A percentile compares a stretch with the other conserved stretches of the same genome.
Evolutionary conservation across 2,797 vertebrate species (phyloP).

Genomic region (Acanthurus lineatus): DNA sequence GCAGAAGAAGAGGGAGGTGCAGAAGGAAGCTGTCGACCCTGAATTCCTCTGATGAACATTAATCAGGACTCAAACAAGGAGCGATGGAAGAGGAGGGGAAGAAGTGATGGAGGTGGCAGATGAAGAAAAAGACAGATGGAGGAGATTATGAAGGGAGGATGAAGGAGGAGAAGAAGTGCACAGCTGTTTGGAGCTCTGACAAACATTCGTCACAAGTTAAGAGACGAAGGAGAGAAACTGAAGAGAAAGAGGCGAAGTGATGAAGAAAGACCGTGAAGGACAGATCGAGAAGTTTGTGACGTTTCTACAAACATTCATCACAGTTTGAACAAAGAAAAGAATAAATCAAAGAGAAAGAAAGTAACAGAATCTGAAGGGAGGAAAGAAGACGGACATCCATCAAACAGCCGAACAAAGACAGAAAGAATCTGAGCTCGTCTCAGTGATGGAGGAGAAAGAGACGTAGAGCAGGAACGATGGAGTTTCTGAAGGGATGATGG

Average conservation of each 20-base stretch:
- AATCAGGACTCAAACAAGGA: background rate
- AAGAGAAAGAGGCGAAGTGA: background rate
- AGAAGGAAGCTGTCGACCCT: background rate
- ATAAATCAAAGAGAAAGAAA: background rate
- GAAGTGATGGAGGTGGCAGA: slow-evolving; percentile 1
- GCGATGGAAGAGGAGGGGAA: slow-evolving; percentile 9
- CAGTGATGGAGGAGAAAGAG: background rate
- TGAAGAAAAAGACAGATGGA: slow-evolving; percentile 30
- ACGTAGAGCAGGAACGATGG: background rate
- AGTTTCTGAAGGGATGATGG: background rate
- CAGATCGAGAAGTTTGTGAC: background rate
- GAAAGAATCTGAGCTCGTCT: background rate
- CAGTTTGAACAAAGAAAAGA: background rate
- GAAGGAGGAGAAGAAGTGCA: background rate
- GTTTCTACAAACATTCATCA: slow-evolving; percentile 3
- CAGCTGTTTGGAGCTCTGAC: slow-evolving; percentile 56
- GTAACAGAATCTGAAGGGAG: background rate
- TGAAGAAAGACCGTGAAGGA: background rate
- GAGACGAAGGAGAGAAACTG: slow-evolving; percentile 1
- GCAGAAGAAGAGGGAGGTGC: too few species aligned
- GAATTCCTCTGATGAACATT: background rate
- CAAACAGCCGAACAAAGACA: background rate
- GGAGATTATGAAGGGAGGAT: background rate
- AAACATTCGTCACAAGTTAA: slow-evolving; percentile 25
- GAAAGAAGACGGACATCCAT: background rate